phyloP scores from a whole-genome alignment of 2,113 vertebrate species.

The Tragelaphus scriptus region DNA sequence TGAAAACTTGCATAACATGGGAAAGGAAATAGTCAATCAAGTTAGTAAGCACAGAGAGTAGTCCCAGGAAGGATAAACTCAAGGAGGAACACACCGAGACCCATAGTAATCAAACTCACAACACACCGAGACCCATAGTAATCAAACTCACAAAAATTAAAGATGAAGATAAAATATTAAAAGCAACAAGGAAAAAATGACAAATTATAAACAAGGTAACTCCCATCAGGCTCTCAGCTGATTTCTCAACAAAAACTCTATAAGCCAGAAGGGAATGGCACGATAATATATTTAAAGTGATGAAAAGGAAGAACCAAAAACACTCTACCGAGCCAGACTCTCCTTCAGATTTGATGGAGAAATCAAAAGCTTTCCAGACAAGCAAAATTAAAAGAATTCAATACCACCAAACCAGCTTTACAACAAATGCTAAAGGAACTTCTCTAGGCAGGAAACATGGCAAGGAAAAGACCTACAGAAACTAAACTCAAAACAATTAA shows the following conservation, averaged over 20 bases:
- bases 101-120: too few species aligned
- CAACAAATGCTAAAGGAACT: neutral
- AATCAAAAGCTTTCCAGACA: neutral
- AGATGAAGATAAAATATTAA: neutral
- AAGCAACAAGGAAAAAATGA: neutral
- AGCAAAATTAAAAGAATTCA: neutral
- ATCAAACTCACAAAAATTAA: neutral
- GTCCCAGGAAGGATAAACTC: neutral
- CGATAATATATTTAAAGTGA: neutral
- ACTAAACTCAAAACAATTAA: neutral
- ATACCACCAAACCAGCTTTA: neutral
- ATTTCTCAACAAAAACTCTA: neutral
- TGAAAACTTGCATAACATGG: neutral
- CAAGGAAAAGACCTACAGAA: neutral
- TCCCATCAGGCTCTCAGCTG: neutral
- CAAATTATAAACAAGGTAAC: neutral
- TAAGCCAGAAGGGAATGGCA: neutral
- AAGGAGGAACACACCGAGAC: neutral
- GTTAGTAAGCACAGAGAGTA: neutral
- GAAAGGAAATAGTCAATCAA: neutral
- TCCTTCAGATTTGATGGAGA: neutral
- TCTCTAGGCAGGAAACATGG: neutral
- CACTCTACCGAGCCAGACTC: neutral
- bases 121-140: neutral
- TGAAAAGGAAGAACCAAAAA: neutral